Evolutionary conservation across 2,888 invertebrate genomes (phyloP).

Genomic region (Cantharis flavilabris): DNA sequence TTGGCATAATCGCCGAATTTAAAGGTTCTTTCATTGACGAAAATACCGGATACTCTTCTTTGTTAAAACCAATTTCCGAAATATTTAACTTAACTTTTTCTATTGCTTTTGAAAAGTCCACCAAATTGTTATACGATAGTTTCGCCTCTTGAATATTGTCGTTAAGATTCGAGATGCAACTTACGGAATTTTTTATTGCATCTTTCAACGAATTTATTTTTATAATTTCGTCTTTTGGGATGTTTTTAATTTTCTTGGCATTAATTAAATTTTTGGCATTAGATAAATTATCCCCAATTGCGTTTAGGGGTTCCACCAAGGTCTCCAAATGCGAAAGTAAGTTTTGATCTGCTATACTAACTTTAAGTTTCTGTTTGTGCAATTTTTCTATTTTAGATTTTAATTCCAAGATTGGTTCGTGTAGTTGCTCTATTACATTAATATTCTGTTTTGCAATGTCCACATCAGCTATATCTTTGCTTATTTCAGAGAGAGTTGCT

Average conservation of each 20-base stretch:
- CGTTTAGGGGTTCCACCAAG: not conserved
- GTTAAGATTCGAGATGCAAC: not conserved
- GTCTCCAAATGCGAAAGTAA: not conserved
- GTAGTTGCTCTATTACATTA: not conserved
- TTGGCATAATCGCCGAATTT: not conserved
- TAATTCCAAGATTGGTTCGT: not conserved
- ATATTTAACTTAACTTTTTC: not conserved
- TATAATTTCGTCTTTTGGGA: not conserved
- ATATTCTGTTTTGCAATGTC: not conserved
- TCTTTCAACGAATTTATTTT: not conserved
- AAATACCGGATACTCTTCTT: not conserved
- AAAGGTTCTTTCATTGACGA: not conserved
- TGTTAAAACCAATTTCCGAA: not conserved
- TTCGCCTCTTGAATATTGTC: not conserved
- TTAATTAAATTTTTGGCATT: not conserved
- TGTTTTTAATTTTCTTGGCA: not conserved
- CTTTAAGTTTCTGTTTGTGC: not conserved
- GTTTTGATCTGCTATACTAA: not conserved
- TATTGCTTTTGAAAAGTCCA: not conserved
- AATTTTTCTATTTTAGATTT: not conserved
- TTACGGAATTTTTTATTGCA: not conserved
- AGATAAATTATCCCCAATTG: not conserved
- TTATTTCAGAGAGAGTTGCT: slow-evolving; percentile 7
- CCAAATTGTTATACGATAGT: not conserved
- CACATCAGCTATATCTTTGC: not conserved